These are phyloP conservation scores for Ceratothoa steindachneri DNA, from an alignment of 2,888 invertebrate genomes.

Conservation along the genomic window DNA sequence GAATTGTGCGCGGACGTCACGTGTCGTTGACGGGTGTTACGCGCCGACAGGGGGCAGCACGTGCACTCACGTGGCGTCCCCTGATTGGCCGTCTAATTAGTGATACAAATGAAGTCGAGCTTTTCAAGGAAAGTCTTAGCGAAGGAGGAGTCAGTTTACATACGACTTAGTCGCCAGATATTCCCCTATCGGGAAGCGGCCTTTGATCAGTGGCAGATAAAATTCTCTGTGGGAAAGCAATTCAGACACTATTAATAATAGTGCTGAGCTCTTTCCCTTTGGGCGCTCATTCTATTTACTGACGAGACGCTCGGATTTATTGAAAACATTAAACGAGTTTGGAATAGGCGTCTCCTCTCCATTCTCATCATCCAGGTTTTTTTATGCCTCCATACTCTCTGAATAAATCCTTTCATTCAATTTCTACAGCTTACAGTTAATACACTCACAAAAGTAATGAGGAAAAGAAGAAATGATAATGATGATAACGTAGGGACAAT, in stretches of 20 bases:
- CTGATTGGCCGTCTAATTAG: slow-evolving; percentile 12
- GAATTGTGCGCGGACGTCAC: neutral
- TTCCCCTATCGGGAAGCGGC: neutral
- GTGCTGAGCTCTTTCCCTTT: no score
- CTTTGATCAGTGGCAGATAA: neutral
- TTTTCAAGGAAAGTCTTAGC: neutral
- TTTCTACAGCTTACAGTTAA: no score
- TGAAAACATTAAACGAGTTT: no score
- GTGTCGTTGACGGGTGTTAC: slow-evolving; percentile 9
- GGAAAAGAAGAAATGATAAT: no score
- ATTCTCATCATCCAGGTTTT: no score
- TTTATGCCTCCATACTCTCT: no score
- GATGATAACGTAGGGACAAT: no score
- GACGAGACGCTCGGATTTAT: no score
- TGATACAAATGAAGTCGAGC: neutral
- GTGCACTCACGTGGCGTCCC: neutral
- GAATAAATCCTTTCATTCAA: no score
- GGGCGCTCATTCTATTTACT: no score
- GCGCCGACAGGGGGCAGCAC: neutral
- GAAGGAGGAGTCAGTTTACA: slow-evolving; percentile 6
- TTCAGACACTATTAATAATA: neutral
- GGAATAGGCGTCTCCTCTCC: no score
- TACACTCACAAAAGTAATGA: no score
- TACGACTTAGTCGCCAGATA: neutral
- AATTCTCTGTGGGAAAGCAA: slow-evolving; percentile 3